Evolutionary conservation across 1,140 invertebrate species (phyloP).

Genomic region (Drosophila navojoa): DNA sequence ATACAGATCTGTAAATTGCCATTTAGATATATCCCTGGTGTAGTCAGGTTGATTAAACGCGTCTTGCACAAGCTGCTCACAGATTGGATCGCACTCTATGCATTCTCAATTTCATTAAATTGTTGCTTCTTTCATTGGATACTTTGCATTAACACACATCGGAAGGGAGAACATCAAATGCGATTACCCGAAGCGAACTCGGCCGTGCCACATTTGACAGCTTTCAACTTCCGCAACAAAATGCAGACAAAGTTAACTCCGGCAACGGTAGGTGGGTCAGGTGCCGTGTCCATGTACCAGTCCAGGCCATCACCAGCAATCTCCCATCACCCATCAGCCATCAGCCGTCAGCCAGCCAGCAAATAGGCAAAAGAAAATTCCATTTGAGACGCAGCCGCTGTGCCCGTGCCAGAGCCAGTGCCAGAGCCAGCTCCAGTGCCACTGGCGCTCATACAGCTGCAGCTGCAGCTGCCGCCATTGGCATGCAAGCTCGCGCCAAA

Average conservation of each 20-base stretch:
- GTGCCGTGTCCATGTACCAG: conserved; percentile 45
- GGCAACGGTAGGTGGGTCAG: conserved; percentile 1
- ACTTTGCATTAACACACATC: background rate
- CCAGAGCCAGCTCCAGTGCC: too few relatives aligned
- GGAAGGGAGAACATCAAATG: conserved; percentile 28
- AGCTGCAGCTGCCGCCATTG: conserved; percentile 30
- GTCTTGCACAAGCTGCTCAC: too few relatives aligned
- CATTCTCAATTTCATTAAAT: too few relatives aligned
- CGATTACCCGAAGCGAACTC: conserved; percentile 27
- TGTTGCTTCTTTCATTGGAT: background rate
- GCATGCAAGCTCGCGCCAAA: conserved; percentile 48
- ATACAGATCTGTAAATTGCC: too few relatives aligned
- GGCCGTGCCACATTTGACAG: conserved; percentile 68
- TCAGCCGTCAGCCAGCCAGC: conserved; percentile 63
- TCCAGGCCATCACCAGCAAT: conserved; percentile 5
- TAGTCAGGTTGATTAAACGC: too few relatives aligned
- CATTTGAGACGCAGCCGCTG: conserved; percentile 60
- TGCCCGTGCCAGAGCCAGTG: too few relatives aligned
- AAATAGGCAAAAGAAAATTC: conserved; percentile 78
- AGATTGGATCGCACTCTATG: too few relatives aligned
- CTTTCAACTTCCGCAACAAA: conserved; percentile 38
- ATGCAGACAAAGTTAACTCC: conserved; percentile 61
- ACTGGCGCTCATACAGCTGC: background rate
- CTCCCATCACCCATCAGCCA: background rate
- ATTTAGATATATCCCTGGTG: too few relatives aligned